Evolutionary conservation across 2,113 vertebrate genomes (phyloP), one percentile per base, ranked within the genome.

Genomic region (Mustela lutreola): DNA sequence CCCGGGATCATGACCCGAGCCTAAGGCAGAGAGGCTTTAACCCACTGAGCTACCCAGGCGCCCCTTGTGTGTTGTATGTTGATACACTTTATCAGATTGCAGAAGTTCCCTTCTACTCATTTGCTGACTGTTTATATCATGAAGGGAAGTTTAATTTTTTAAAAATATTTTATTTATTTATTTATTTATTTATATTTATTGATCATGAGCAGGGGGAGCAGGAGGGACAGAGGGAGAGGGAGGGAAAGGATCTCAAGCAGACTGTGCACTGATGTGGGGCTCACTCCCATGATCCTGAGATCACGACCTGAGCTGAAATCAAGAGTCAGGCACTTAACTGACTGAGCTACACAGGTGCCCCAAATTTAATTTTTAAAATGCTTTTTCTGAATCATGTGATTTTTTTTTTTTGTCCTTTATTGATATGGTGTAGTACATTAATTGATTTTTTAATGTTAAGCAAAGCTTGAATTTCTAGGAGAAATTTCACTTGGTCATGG

Each of bases 311-410:
- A 36, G 67, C 16, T 2, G 8, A 70, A 70, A 70, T 36, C 33
- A 36, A 36, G 67, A 70, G 18, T 70, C 4, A 19, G 67, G 18
- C 8, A 3, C 65, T 70, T n/a, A 18, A 21, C 67, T 70, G 67
- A 70, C 16, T 70, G 33, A 70, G 67, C 18, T 19, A 70, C 67
- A 33, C 67, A 36, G 33, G 16, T 21, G n/a, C 16, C 67, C 33
- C 67, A 36, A 36, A 33, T 90, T 95, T 96, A 86, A 82, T 42
- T 87, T 89, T 94, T 91, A 36, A 92, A 71, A 56, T 24, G 9
- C 6, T 65, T 39, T 39, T 31, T 95, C 11, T 65, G 24, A 45
- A 84, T 67, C 26, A 11, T 65, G 58, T 63, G 1, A 18, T 48
- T 60, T 78, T 62, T 70, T 50, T 53, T 56, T 22, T 62, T 56